Base-by-base conservation (phyloP, 2,888 invertebrate species). In the Dryococelus australis region DNA sequence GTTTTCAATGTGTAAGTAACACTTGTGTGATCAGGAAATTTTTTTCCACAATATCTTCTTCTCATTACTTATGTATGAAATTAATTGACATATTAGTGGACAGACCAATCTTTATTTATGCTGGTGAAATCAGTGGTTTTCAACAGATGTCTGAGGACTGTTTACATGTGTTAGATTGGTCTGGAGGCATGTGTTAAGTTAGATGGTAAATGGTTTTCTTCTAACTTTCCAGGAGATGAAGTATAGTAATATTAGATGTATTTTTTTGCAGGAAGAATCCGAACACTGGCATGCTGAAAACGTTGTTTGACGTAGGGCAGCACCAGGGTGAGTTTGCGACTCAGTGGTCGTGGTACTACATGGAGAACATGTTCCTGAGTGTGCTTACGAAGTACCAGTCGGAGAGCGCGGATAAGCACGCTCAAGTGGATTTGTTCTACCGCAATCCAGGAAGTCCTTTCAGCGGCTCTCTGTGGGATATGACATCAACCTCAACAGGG, bases 401-500 rank as follows among this genome's bases (percentile, higher is more conserved):
- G 87, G 90, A 89, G 3, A 91, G 92, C 2, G 91, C 91, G 20
- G 90, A 91, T 0, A 93, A 94, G 87, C 91, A 93, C 78, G 91
- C 94, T 1, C 92, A 92, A 51, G 91, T 93, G 28, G 92, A 92
- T 65, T 91, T 93, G 0, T 94, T 93, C 90, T 94, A 94, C 84
- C 89, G 92, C 43, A 95, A 95, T 91, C 94, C 0, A 92, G 93
- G 27, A 92, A 93, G 88, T 92, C 91, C 20, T 94, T 93, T 88
- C 92, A 93, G 28, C 92, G 93, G 86, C 85, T 95, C 5, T 91
- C 93, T 78, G 89, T 93, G 0, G 95, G 95, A 0, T 94, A 94
- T 10, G 93, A 94, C 87, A 90, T 95, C 6, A 93, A 94, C 89
- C 92, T 95, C 10, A 94, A 95, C 90, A 93, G 92, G 10, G 91